Evolutionary conservation across 2,797 vertebrate genomes (phyloP), one percentile per base, ranked within the genome.

Genomic region (Psittacula echo): DNA sequence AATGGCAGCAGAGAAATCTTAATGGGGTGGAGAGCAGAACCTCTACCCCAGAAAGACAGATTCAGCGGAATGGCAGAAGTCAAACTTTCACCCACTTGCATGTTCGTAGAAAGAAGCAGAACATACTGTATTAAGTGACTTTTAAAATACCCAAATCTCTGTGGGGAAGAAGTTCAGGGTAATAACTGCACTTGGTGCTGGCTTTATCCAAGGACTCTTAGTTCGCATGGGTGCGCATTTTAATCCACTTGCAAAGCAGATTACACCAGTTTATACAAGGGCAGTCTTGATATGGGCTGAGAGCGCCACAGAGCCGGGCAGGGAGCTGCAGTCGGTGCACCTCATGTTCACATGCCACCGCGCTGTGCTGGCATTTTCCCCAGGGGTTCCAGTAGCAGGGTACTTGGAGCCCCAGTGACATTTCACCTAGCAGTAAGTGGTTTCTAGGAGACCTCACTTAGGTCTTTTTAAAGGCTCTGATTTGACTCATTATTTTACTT

Each of bases 281-380:
- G 58, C 61, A 80, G 65, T 22, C 21, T 32, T 45, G 73, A 19
- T 45, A 90, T 24, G 70, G 79, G 68, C 45, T 39, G 24, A 6
- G 37, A 73, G 60, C 48, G 65, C 14, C 82, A 61, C 18, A 10
- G 87, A 72, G 65, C 0, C 0, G 80, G 78, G 60, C 24, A 73
- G 48, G 15, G n/a, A 7, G 1, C 56, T 34, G 32, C 51, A 54
- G 41, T 45, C 3, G 13, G n/a, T 27, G 61, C 73, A 26, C 42
- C 54, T 68, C 2, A 32, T 16, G 51, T n/a, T n/a, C 75, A 1
- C 19, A 5, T 44, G 32, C n/a, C 24, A 8, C 29, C 5, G 0
- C 3, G 1, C 53, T n/a, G 37, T 5, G 37, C 91, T 81, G 4
- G 24, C 26, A 86, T 54, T 62, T 68, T 23, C 39, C 22, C 66